Conservation (phyloP, 2,113 vertebrate genomes). For the Steatornis caripensis region DNA sequence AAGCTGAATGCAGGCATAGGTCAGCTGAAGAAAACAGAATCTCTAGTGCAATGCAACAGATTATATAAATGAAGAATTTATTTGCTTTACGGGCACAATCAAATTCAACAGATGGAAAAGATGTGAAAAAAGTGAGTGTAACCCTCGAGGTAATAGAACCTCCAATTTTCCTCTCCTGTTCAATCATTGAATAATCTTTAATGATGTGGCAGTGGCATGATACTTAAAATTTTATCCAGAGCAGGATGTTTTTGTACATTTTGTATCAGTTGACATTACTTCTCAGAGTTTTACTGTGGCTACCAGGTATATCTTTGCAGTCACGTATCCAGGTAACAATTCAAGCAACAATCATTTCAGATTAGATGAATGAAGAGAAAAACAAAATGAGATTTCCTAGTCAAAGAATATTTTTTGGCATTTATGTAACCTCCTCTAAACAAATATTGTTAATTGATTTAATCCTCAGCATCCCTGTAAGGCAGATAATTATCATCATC, state of each 20-base stretch:
- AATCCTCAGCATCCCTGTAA: not conserved
- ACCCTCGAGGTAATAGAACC: not conserved
- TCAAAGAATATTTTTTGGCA: not conserved
- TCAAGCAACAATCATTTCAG: not conserved
- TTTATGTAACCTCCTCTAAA: not conserved
- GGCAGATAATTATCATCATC: not conserved
- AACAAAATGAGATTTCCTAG: not conserved
- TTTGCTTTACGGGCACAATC: not conserved
- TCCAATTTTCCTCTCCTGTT: not conserved
- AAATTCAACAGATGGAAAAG: not conserved
- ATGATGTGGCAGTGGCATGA: not conserved
- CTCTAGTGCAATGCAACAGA: not conserved
- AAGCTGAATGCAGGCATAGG: not conserved
- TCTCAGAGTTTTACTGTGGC: not conserved
- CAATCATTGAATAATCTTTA: not conserved
- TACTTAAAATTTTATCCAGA: not conserved
- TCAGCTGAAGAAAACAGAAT: not conserved
- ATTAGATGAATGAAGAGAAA: not conserved
- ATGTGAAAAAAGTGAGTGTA: not conserved
- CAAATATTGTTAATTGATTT: not conserved
- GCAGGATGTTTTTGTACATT: not conserved
- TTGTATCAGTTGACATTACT: not conserved
- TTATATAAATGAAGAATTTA: not conserved
- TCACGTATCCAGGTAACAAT: not conserved
- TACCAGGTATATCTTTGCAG: not conserved